Evolutionary conservation across 2,888 invertebrate genomes (phyloP).

Genomic region (Phalangium opilio): DNA sequence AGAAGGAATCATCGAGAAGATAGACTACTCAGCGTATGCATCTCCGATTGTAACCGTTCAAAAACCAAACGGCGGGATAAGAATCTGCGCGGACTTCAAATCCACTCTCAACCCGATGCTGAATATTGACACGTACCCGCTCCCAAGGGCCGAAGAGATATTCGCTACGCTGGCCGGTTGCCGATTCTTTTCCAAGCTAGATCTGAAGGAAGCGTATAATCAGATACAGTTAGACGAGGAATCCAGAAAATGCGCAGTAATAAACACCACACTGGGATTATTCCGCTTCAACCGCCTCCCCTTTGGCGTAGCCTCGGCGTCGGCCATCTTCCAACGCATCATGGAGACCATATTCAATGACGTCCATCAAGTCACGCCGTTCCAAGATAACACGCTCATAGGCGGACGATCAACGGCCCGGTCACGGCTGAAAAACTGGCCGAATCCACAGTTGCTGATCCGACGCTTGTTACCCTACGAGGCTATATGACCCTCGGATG

Average conservation of each 20-base stretch:
- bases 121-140: neutral
- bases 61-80: neutral
- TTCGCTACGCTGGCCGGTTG: too few species aligned
- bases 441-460: too few species aligned
- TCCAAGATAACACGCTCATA: neutral
- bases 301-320: neutral
- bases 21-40: too few species aligned
- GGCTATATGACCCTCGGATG: too few species aligned
- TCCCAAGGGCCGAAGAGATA: neutral
- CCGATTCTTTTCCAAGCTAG: neutral
- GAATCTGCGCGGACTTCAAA: neutral
- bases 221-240: neutral
- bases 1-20: too few species aligned
- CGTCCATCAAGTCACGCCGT: neutral
- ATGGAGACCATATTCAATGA: neutral
- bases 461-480: too few species aligned
- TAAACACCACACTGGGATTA: constrained; percentile 2
- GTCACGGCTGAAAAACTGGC: too few species aligned
- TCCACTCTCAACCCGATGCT: neutral
- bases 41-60: too few species aligned
- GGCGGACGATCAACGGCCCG: neutral
- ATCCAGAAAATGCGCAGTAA: neutral
- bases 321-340: constrained; percentile 5
- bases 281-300: neutral
- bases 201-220: neutral